These are phyloP conservation scores for Gryon sp. DNA, from an alignment of 1,140 invertebrate genomes.

Conservation along the genomic window DNA sequence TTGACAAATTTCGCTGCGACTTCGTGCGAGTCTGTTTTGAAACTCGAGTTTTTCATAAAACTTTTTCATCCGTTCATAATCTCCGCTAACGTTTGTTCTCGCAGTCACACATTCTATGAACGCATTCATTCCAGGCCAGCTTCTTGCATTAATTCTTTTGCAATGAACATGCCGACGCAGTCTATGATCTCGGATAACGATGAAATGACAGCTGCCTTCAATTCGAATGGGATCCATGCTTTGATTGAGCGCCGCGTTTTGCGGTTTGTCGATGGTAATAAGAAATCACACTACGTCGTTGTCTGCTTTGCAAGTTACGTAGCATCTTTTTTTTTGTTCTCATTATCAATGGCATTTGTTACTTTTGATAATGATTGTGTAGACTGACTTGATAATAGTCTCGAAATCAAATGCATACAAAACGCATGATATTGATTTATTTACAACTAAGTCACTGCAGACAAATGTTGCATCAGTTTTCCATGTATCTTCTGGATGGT, in stretches of 20 bases:
- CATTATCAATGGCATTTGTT: too few species aligned
- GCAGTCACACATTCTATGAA: constrained; percentile 12
- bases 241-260: constrained; percentile 54
- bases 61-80: constrained; percentile 19
- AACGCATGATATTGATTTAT: constrained; percentile 15
- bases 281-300: constrained; percentile 61
- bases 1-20: neutral
- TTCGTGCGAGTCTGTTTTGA: neutral
- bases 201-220: constrained; percentile 47
- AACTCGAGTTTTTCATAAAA: constrained; percentile 49
- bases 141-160: constrained; percentile 28
- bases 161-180: constrained; percentile 36
- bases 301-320: constrained; percentile 43
- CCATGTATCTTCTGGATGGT: too few species aligned
- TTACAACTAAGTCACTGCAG: constrained; percentile 28
- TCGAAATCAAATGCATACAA: constrained; percentile 12
- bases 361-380: too few species aligned
- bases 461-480: too few species aligned
- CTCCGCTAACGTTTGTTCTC: constrained; percentile 8
- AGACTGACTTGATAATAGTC: too few species aligned
- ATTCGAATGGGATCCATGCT: constrained; percentile 42
- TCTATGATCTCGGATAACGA: constrained; percentile 53
- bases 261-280: constrained; percentile 49
- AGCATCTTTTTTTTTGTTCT: constrained; percentile 31
- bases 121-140: constrained; percentile 42